Percentiles rank a stretch among this genome's conserved stretches.
Evolutionary conservation across 2,797 vertebrate genomes (phyloP).

Genomic region (Thripadectes ignobilis): DNA sequence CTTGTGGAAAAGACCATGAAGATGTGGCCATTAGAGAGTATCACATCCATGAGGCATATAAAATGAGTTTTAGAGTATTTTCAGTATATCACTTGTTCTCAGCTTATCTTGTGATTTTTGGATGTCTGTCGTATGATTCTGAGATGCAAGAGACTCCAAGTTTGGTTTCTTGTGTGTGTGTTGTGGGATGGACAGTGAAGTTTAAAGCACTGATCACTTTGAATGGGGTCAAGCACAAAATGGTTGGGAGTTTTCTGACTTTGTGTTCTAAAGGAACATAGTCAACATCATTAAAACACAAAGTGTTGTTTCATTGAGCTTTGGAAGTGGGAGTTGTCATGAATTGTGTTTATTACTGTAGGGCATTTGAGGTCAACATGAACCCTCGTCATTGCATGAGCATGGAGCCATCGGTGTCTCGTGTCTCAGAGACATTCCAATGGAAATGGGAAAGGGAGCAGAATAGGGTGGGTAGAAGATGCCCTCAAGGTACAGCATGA

Average conservation of each 20-base stretch:
- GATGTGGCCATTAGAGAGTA: background rate
- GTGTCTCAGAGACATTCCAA: background rate
- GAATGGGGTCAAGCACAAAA: background rate
- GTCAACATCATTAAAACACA: background rate
- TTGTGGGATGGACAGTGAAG: background rate
- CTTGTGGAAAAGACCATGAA: background rate
- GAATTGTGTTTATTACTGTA: background rate
- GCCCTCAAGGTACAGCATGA: accelerated
- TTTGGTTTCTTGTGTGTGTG: background rate
- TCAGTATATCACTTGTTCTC: background rate
- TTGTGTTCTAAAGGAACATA: background rate
- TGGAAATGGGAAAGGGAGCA: background rate
- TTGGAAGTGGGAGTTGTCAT: background rate
- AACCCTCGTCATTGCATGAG: accelerated
- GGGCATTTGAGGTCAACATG: background rate
- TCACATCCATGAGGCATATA: background rate
- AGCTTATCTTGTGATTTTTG: background rate
- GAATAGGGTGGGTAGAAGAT: background rate
- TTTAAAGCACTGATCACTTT: background rate
- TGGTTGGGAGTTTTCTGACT: background rate
- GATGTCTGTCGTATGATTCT: background rate
- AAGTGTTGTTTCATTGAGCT: background rate
- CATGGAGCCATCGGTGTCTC: accelerated
- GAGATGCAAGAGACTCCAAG: background rate
- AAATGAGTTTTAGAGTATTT: background rate